Percentiles rank a stretch among this genome's conserved stretches.
Conservation (phyloP, 2,113 vertebrate genomes). For the Salvator merianae region DNA sequence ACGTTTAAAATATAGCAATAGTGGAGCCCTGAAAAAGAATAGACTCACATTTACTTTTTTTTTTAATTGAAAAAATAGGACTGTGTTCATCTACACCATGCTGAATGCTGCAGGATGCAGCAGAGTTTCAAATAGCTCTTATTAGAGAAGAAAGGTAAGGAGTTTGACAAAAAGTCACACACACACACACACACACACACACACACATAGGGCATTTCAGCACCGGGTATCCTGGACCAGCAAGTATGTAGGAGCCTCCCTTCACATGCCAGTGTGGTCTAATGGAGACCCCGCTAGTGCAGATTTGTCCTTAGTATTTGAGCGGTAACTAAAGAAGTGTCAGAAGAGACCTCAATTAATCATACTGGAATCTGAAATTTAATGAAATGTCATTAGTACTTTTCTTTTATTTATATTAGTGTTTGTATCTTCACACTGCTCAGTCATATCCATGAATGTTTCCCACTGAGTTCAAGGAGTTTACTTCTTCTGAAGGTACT, state of each 20-base stretch:
- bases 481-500: neutral
- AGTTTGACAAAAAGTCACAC: no score
- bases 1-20: constrained; percentile 48
- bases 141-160: no score
- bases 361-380: neutral
- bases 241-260: no score
- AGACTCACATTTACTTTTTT: neutral
- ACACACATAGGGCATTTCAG: no score
- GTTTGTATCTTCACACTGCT: no score
- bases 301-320: no score
- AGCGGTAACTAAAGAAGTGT: neutral
- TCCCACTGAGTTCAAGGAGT: neutral
- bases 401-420: neutral
- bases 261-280: no score
- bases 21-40: constrained; percentile 22
- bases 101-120: neutral
- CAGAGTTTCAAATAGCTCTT: neutral
- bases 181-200: no score
- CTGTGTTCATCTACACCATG: neutral
- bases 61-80: neutral
- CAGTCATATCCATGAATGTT: neutral
- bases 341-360: neutral
- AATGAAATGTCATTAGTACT: neutral
- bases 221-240: no score
- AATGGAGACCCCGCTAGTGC: no score